Conservation (phyloP, 2,113 vertebrate species). For the Mustela lutreola region DNA sequence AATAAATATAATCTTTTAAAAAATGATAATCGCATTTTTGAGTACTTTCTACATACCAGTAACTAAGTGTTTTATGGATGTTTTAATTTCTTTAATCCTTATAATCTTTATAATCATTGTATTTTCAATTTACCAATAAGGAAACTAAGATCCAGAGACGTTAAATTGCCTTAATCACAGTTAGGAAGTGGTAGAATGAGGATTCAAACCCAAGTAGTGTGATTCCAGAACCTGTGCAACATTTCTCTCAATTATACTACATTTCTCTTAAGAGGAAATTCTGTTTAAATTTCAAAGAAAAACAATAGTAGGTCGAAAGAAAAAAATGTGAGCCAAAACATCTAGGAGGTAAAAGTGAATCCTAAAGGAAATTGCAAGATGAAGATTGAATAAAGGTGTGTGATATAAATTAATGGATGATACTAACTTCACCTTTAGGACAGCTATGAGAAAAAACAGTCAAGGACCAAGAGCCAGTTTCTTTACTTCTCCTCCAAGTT, state of each 20-base stretch:
- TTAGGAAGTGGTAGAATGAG: constrained; percentile 16
- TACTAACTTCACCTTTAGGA: not conserved
- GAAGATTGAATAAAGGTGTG: not conserved
- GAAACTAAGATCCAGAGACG: not conserved
- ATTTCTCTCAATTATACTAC: not conserved
- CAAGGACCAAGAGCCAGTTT: not conserved
- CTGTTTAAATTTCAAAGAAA: not conserved
- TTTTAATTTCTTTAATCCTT: not conserved
- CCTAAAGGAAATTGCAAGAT: not conserved
- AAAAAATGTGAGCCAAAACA: not conserved
- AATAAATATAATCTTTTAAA: too few relatives aligned
- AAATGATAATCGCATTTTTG: not conserved
- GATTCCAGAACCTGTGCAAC: not conserved
- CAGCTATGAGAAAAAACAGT: not conserved
- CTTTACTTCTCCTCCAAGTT: not conserved
- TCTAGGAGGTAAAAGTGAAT: constrained; percentile 29
- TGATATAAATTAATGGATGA: not conserved
- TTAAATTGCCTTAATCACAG: not conserved
- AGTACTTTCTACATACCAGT: not conserved
- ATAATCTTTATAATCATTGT: not conserved
- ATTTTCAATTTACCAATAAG: not conserved
- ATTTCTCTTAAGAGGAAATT: constrained; percentile 27
- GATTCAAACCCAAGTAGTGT: not conserved
- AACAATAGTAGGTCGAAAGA: not conserved
- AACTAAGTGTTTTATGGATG: not conserved